A percentile compares a stretch with the other conserved stretches of the same genome.
Evolutionary conservation across 92 coral and sea anemone genomes (phyloP).

Genomic region (Palythoa heliodiscus): DNA sequence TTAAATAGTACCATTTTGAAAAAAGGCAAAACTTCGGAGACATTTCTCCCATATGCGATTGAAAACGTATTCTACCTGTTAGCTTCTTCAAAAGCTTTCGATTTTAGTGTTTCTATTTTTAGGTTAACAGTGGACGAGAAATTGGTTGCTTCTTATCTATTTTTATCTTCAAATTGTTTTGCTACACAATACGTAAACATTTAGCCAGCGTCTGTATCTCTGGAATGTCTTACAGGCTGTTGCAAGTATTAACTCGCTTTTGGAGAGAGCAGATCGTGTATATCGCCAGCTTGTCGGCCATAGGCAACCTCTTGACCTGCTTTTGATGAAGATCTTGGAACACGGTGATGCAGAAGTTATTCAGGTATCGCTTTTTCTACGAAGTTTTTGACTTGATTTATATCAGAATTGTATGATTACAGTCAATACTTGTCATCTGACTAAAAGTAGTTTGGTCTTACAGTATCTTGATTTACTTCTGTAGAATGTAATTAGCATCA

Average conservation of each 20-base stretch:
- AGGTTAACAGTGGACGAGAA: too few species aligned
- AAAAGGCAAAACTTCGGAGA: too few species aligned
- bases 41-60: too few species aligned
- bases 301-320: conserved; percentile 91
- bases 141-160: neutral
- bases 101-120: too few species aligned
- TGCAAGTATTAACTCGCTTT: conserved; percentile 84
- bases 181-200: neutral
- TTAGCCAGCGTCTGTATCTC: neutral
- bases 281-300: conserved; percentile 96
- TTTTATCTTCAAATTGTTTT: neutral
- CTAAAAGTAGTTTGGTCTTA: neutral
- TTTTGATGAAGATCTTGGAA: conserved; percentile 83
- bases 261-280: conserved; percentile 98
- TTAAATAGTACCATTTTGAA: too few species aligned
- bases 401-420: neutral
- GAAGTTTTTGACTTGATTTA: neutral
- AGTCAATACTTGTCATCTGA: neutral
- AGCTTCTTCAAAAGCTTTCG: too few species aligned
- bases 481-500: conserved; percentile 48
- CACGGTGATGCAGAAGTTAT: conserved; percentile 90
- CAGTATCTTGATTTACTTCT: conserved; percentile 4
- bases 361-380: conserved; percentile 50
- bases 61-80: too few species aligned
- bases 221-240: conserved; percentile 73